Evolutionary conservation across 2,888 invertebrate species (phyloP).

Genomic region (Drosophila limbata): DNA sequence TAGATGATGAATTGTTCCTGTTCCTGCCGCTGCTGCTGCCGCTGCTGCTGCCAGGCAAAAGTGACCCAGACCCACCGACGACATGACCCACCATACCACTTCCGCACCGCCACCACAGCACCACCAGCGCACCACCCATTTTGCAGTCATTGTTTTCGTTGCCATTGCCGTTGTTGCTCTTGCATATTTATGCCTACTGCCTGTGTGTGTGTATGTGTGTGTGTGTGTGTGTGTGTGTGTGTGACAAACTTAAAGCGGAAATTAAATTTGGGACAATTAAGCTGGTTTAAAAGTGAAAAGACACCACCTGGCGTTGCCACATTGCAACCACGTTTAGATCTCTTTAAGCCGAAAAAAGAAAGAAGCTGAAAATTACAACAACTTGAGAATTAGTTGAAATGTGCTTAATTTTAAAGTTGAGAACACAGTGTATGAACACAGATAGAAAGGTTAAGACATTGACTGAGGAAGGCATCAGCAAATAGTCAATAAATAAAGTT

Average conservation of each 20-base stretch:
- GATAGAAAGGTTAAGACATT: not conserved
- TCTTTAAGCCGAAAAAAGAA: not conserved
- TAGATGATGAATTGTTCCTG: conserved; percentile 79
- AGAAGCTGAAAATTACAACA: not conserved
- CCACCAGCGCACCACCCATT: conserved; percentile 28
- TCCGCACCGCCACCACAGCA: not conserved
- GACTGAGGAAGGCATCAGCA: not conserved
- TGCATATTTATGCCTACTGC: conserved; percentile 68
- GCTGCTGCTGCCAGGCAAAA: conserved; percentile 24
- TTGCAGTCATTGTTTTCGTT: conserved; percentile 45
- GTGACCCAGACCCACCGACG: conserved; percentile 17
- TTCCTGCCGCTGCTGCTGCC: conserved; percentile 54
- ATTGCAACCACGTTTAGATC: conserved; percentile 1
- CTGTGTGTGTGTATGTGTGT: conserved; percentile 1
- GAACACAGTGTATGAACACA: not conserved
- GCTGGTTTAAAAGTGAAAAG: conserved; percentile 45
- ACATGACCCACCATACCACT: conserved; percentile 11
- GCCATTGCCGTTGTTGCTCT: conserved; percentile 38
- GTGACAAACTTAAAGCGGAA: conserved; percentile 73
- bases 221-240: conserved; percentile 32
- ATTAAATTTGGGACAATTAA: conserved; percentile 77
- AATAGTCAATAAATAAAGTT: too few species aligned
- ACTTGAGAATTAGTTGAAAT: not conserved
- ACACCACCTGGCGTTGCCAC: conserved; percentile 29
- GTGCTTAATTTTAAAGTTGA: not conserved